Evolutionary conservation across 1,140 invertebrate species (phyloP), one percentile per base, ranked within the genome.

Genomic region (Papilio polyxenes): DNA sequence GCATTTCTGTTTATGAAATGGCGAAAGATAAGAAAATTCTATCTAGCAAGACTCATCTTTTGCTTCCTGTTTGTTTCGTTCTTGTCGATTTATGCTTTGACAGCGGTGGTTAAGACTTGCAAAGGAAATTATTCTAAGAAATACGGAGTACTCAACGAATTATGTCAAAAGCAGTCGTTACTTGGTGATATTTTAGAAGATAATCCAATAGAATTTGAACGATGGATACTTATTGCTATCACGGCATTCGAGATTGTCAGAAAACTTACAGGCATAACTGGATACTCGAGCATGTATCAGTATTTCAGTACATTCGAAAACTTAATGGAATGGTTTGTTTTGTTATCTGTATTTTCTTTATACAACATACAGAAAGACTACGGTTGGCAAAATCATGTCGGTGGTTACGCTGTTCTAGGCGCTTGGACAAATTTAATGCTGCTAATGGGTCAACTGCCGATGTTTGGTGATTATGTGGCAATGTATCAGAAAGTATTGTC

Each of bases 401-500:
- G 96, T 7, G 96, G 96, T 3, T 96, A 96, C 78, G 95, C 96
- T 13, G 95, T 96, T 6, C 89, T 96, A 0, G 95, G 96, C 31
- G 96, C 95, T 44, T 96, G 96, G 96, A 96, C 96, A 0, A 96
- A 96, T 85, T 87, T 96, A 31, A 96, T 96, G 95, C 87, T 96
- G 9, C 95, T 96, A 95, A 95, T 96, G 84, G 96, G 96, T 5
- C 95, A 96, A 81, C 86, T 96, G 11, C 96, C 96, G 15, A 94
- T 96, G 83, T 96, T 96, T 85, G 96, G 96, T 11, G 95, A 96
- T 40, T 96, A 96, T 82, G 96, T 96, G 0, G 96, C 96, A 0
- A 96, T 96, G 96, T 96, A 96, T 82, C 95, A 96, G n/a, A 96
- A 96, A 80, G 96, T 96, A 48, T 95, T 96, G 31, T 95, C 95